Evolutionary conservation across 2,888 invertebrate genomes (phyloP), one percentile per base, ranked within the genome.

Genomic region (Gymnosoma rotundatum): DNA sequence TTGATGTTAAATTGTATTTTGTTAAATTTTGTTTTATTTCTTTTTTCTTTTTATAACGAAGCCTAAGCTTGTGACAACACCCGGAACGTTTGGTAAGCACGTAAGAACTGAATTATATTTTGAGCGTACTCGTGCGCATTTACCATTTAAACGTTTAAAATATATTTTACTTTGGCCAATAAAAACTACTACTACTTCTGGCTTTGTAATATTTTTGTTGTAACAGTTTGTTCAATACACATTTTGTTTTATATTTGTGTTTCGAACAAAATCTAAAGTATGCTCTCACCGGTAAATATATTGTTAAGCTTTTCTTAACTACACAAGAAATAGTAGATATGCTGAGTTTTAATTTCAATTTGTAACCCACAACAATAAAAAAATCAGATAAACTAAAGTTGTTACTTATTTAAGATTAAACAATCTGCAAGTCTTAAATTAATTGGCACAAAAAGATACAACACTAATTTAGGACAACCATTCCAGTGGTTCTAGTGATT

Each of bases 71-170:
- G 73, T 80, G 78, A 83, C 75, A 84, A 86, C 86, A 86, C 84
- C 87, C 87, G 86, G 79, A 87, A 87, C 85, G 86, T 69, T 87
- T 85, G 86, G 82, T 81, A 79, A 86, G 78, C 87, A 87, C 78
- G 81, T 80, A 83, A 75, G 85, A 86, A 88, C 87, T 87, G 83
- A 80, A 79, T 79, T 81, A 54, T 81, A 79, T 67, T 78, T 86
- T 86, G 76, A 85, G 83, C 81, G 82, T 78, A 84, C 84, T 84
- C 84, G 73, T 84, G 84, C 84, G 84, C 84, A 84, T 81, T 84
- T 84, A 74, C 74, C 70, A 50, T 60, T 76, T 69, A 67, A 64
- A 48, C 67, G 67, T 61, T 12, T 45, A 66, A 67, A 72, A 61
- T 83, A 48, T 72, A 64, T 83, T 78, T 78, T 14, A 67, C 36